Evolutionary conservation across 2,888 invertebrate species (phyloP), one percentile per base, ranked within the genome.

Genomic region (Orthonychiurus folsomi): DNA sequence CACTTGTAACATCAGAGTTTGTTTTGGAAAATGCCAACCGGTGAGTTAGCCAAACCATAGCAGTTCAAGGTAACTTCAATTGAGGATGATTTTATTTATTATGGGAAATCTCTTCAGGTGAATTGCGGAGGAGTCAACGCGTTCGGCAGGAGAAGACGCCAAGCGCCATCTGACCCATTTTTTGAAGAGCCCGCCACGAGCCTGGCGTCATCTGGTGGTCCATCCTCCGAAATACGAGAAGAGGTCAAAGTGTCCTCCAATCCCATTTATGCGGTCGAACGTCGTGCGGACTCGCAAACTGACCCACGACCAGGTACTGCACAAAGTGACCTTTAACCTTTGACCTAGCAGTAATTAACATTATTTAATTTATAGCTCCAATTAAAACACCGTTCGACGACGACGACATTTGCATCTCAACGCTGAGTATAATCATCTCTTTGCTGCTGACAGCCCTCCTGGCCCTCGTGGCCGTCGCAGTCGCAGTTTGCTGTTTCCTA

Each of bases 11-110:
- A 92, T 93, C 74, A 83, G 93, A 65, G 93, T 94, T 15, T 93
- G 93, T 82, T 93, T 93, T 76, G 93, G 93, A 76, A 89, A 87
- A 80, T 94, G 93, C 77, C 93, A 93, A 81, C 93, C 93, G 74
- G 93, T 88, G 79, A 83, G 85, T 79, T 56, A 55, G 3, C 26
- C 48, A n/a, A 48, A n/a, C 48, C 12, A 12, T 48, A 48, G 48
- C 12, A n/a, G 48, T n/a, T n/a, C n/a, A n/a, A n/a, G n/a, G n/a
- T n/a, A n/a, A n/a, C n/a, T n/a, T n/a, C n/a, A n/a, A n/a, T n/a
- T n/a, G n/a, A 15, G 5, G 3, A 53, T 60, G 2, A 48, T 57
- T 58, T 47, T 52, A 21, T 25, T 61, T 57, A n/a, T 48, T 48
- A 23, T 60, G n/a, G 27, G 63, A 66, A 63, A 64, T 63, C 64